phyloP scores from a whole-genome alignment of 2,888 invertebrate species.

The Smittia sp. region DNA sequence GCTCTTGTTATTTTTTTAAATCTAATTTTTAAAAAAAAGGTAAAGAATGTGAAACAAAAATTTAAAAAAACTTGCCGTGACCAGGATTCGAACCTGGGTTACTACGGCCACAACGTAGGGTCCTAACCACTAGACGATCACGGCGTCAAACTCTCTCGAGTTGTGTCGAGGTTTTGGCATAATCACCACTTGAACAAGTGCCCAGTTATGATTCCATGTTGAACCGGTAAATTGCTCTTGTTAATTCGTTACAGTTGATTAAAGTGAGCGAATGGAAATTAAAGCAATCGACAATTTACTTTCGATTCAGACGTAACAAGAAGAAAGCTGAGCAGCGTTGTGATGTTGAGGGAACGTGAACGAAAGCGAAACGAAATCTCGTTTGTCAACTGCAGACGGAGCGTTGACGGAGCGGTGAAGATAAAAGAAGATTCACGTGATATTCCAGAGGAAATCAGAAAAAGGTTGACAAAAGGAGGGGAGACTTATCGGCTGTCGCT shows the following conservation, averaged over 20 bases:
- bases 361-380: background rate
- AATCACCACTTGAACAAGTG: background rate
- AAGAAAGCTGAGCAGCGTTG: background rate
- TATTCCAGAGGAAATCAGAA: too few species aligned
- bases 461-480: too few species aligned
- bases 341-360: background rate
- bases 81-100: constrained; percentile 64
- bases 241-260: background rate
- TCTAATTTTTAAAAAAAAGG: background rate
- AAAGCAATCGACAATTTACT: background rate
- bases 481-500: too few species aligned
- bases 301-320: background rate
- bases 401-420: too few species aligned
- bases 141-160: constrained; percentile 35
- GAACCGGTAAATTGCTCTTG: background rate
- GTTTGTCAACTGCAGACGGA: too few species aligned
- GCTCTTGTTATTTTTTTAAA: background rate
- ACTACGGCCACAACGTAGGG: constrained; percentile 63
- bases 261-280: background rate
- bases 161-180: background rate
- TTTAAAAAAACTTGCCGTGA: constrained; percentile 50
- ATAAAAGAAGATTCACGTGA: too few species aligned
- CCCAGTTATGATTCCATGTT: background rate
- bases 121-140: constrained; percentile 53
- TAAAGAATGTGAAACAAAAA: constrained; percentile 2